Conservation (phyloP, 2,888 invertebrate genomes). For the Drosophila diplacantha region DNA sequence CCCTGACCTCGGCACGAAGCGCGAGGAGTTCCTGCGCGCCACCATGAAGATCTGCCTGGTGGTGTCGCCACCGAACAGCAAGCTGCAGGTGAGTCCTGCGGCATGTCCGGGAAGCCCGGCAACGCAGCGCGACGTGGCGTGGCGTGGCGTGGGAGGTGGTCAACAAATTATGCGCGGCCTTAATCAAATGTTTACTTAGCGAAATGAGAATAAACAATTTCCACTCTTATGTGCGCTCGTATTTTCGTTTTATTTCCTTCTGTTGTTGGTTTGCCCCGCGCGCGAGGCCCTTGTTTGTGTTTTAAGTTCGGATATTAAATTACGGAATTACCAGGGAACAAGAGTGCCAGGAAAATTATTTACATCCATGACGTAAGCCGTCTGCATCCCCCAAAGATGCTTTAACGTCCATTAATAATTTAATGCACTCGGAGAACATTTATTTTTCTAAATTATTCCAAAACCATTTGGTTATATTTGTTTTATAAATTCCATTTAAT, state of each 20-base stretch:
- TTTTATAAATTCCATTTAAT: background rate
- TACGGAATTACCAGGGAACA: slow-evolving; percentile 23
- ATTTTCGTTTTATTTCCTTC: slow-evolving; percentile 37
- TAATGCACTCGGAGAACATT: background rate
- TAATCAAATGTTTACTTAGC: slow-evolving; percentile 46
- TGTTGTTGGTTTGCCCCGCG: slow-evolving; percentile 1
- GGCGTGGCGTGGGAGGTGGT: slow-evolving; percentile 10
- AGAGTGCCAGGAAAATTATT: slow-evolving; percentile 1
- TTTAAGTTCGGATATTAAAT: slow-evolving; percentile 36
- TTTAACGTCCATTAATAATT: slow-evolving; percentile 13
- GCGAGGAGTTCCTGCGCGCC: slow-evolving; percentile 84
- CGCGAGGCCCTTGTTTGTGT: slow-evolving; percentile 17
- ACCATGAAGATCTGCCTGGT: slow-evolving; percentile 87
- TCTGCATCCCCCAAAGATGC: slow-evolving; percentile 5
- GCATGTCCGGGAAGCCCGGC: slow-evolving; percentile 2
- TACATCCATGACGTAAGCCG: slow-evolving; percentile 19
- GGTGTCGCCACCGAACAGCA: slow-evolving; percentile 82
- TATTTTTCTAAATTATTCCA: background rate
- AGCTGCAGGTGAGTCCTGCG: slow-evolving; percentile 76
- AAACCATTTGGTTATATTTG: background rate
- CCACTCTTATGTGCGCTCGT: slow-evolving; percentile 33
- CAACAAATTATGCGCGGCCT: slow-evolving; percentile 34
- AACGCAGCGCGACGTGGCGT: background rate
- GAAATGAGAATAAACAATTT: slow-evolving; percentile 55
- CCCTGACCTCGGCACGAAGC: slow-evolving; percentile 78